phyloP scores from a whole-genome alignment of 2,888 invertebrate genomes.

The Acleris laterana region DNA sequence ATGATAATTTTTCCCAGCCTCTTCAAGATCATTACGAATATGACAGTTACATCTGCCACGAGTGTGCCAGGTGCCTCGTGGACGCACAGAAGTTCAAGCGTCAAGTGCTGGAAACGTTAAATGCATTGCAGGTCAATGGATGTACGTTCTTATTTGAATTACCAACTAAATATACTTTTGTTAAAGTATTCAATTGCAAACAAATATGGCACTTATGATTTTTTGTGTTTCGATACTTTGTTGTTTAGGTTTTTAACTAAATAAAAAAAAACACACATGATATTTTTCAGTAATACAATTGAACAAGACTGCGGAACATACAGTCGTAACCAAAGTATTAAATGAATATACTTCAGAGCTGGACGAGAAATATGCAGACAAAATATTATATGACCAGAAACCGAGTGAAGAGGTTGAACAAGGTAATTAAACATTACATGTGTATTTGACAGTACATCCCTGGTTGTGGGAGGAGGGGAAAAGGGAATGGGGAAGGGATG shows the following conservation, averaged over 20 bases:
- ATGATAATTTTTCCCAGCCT: constrained; percentile 33
- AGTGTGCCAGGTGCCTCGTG: constrained; percentile 38
- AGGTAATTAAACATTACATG: constrained; percentile 4
- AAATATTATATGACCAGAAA: neutral
- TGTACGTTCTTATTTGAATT: constrained; percentile 38
- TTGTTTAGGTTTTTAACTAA: too few species aligned
- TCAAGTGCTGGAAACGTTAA: constrained; percentile 41
- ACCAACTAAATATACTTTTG: too few species aligned
- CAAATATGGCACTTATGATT: too few species aligned
- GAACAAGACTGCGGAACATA: constrained; percentile 7
- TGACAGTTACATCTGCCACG: constrained; percentile 43
- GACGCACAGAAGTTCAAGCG: constrained; percentile 38
- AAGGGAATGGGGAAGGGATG: too few species aligned
- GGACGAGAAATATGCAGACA: constrained; percentile 19
- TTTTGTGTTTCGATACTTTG: too few species aligned
- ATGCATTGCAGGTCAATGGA: constrained; percentile 42
- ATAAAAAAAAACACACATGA: too few species aligned
- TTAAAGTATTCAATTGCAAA: too few species aligned
- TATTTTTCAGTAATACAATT: constrained; percentile 27
- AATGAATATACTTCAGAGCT: constrained; percentile 17
- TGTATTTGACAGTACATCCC: too few species aligned
- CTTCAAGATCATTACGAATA: constrained; percentile 41
- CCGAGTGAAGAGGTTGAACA: constrained; percentile 3
- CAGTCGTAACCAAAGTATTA: constrained; percentile 11
- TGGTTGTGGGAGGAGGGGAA: too few species aligned